Base-by-base conservation (phyloP, 2,113 vertebrate genomes). In the Tautogolabrus adspersus region DNA sequence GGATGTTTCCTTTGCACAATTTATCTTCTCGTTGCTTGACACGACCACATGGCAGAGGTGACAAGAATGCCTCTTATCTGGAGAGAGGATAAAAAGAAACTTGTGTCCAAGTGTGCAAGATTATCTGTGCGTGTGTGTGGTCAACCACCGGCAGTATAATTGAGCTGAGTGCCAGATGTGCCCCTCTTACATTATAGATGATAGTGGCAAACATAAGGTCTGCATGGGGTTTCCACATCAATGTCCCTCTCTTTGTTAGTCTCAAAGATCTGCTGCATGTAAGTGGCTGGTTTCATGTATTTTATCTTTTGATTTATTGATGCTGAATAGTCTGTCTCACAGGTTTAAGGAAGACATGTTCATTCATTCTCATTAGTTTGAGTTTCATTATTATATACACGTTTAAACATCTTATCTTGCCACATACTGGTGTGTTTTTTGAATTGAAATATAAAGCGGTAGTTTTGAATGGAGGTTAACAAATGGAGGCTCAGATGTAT, bases 181-280 rank as follows among this genome's bases (percentile, higher is more conserved):
- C 8, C 88, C 87, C 83, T 82, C 51, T 66, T 93, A 78, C 79
- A 93, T 93, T 88, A 93, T 91, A 87, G 75, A 93, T 91, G 89
- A 91, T 15, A 66, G 30, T 22, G 61, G 74, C 65, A 64, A 84
- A 76, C 78, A 76, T 75, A 57, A 30, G 78, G 83, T 68, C 74
- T 78, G 81, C 54, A 38, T 57, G 34, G 19, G 55, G 57, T 79
- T 59, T 81, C 64, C 64, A 23, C 47, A 66, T 60, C 38, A 67
- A 0, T 37, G 72, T 75, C 49, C 8, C 56, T 18, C 38, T 42
- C 55, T 71, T 70, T 57, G 61, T 72, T 64, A 3, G 12, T 47
- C 60, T 63, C 65, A 37, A 23, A 66, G 46, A 59, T 54, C 34
- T 40, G 57, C 56, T 52, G 22, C 30, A 44, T 59, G 15, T 64